These are phyloP conservation scores for Caenorhabditis becei DNA, from an alignment of 2,888 invertebrate genomes.

Conservation along the genomic window DNA sequence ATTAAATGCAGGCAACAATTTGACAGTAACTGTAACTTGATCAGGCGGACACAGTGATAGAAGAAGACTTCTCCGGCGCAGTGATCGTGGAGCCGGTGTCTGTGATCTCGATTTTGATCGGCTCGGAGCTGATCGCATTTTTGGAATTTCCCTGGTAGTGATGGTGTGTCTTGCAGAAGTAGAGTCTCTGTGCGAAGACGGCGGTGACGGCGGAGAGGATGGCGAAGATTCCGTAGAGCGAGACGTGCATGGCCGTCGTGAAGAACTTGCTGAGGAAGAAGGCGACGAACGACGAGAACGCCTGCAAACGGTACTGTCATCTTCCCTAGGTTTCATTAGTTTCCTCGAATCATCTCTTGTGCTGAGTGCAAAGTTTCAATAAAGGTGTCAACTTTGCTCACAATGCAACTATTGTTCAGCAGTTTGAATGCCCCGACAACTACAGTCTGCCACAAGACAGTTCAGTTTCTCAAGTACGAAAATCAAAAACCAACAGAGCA, in stretches of 20 bases:
- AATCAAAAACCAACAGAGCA: too few species aligned
- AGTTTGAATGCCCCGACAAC: too few species aligned
- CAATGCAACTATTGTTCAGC: too few species aligned
- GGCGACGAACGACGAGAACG: slow-evolving; percentile 43
- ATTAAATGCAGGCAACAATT: neutral
- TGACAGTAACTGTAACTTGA: neutral
- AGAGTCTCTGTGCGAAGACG: slow-evolving; percentile 45
- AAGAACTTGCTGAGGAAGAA: slow-evolving; percentile 54
- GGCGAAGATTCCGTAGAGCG: slow-evolving; percentile 46
- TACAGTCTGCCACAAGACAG: too few species aligned
- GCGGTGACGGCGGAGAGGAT: slow-evolving; percentile 51
- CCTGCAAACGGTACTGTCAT: slow-evolving; percentile 24
- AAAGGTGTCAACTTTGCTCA: too few species aligned
- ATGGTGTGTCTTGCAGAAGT: slow-evolving; percentile 50
- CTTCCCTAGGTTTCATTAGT: neutral
- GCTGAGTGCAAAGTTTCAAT: too few species aligned
- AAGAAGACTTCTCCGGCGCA: neutral
- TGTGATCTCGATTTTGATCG: slow-evolving; percentile 36
- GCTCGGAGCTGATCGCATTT: too few species aligned
- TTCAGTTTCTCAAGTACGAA: too few species aligned
- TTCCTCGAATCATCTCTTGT: too few species aligned
- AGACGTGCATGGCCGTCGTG: slow-evolving; percentile 42
- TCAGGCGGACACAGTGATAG: neutral
- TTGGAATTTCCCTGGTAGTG: slow-evolving; percentile 55
- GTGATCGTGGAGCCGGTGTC: slow-evolving; percentile 33